Evolutionary conservation across 2,888 invertebrate species (phyloP), one percentile per base, ranked within the genome.

Genomic region (Tetranychus piercei): DNA sequence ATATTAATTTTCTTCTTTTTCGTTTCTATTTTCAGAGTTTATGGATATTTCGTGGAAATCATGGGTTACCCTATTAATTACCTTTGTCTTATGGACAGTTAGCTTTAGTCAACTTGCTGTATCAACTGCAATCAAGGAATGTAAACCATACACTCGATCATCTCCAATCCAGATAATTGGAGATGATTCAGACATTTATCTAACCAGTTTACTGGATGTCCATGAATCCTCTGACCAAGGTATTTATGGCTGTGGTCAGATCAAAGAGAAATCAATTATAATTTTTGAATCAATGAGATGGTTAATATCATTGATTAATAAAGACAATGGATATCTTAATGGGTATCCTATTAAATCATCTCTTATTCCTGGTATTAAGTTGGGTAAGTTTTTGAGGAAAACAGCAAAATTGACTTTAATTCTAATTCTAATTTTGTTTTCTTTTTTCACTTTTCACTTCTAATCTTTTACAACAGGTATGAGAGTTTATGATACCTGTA

Each of bases 401-500:
- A 34, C 5, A 34, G 34, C 3, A 9, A 45, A 55, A 15, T 55
- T 55, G 15, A 55, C 55, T 55, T 7, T 15, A 6, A 55, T 55
- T 15, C 9, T 67, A n/a, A 20, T 66, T 18, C 67, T 9, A 67
- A 18, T 22, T 22, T 9, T 22, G 8, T 67, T n/a, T 66, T 18
- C 6, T 18, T 67, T n/a, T 23, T 11, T 69, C 43, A 18, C 43
- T 71, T 22, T 69, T 20, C 8, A 1, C 1, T 23, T 69, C 23
- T 9, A 67, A n/a, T 64, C 71, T 70, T 70, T 65, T 71, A 11
- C 20, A 73, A 18, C 22, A 77, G 77, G 77, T 69, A 55, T 77
- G 11, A 76, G 74, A 43, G 75, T 76, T 18, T 77, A 75, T 23
- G 77, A 77, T 44, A 77, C 74, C 4, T 77, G 77, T 23, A 74